These are phyloP conservation scores for Muntiacus muntjak DNA, from an alignment of 2,113 vertebrate species.

Conservation along the genomic window DNA sequence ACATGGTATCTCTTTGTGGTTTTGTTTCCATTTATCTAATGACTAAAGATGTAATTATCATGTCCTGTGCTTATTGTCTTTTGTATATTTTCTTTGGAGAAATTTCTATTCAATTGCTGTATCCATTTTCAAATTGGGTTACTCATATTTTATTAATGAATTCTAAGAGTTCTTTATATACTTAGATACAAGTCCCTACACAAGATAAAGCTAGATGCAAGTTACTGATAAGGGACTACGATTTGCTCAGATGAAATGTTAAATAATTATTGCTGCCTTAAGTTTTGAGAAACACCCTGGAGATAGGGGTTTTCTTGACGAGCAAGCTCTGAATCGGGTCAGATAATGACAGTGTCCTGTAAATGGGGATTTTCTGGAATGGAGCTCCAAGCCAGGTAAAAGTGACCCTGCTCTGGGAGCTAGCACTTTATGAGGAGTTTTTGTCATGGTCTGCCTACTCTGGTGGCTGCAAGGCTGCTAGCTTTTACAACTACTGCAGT, in stretches of 20 bases:
- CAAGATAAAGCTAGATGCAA: neutral
- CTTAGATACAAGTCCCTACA: neutral
- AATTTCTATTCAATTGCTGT: neutral
- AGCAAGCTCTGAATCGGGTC: neutral
- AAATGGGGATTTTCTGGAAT: too few species aligned
- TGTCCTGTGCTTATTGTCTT: neutral
- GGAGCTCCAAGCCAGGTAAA: too few species aligned
- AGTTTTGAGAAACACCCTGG: neutral
- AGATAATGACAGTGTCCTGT: neutral
- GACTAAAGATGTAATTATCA: neutral
- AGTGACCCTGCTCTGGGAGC: neutral
- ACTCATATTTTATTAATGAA: neutral
- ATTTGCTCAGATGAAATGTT: neutral
- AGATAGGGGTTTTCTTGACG: neutral
- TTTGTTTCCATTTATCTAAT: neutral
- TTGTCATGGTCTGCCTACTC: fast-evolving
- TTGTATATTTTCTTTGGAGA: neutral
- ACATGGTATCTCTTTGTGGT: neutral
- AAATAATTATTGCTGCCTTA: neutral
- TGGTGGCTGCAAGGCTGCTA: neutral
- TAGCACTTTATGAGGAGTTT: too few species aligned
- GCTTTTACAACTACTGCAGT: neutral
- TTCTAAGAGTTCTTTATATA: neutral
- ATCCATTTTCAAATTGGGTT: neutral
- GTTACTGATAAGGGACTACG: neutral